These are phyloP conservation scores for Boleophthalmus pectinirostris DNA, from an alignment of 2,113 vertebrate genomes.

Conservation along the genomic window DNA sequence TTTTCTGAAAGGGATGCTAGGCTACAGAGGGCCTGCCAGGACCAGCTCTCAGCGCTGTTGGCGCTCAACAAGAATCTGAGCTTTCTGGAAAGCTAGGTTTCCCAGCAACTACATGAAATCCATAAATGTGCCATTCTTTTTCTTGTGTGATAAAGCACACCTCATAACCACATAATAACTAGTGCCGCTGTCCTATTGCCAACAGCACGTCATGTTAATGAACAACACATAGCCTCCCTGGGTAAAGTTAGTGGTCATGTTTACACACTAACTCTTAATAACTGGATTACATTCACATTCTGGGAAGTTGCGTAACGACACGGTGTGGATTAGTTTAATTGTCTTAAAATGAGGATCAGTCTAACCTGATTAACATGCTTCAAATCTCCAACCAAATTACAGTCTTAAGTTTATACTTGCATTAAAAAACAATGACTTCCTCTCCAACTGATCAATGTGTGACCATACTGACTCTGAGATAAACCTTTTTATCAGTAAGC, in stretches of 20 bases:
- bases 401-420: not conserved
- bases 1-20: conserved; percentile 38
- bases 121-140: conserved; percentile 14
- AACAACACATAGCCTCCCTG: not conserved
- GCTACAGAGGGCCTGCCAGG: conserved; percentile 37
- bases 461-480: not conserved
- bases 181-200: not conserved
- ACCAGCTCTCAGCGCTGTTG: conserved; percentile 32
- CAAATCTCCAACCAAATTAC: not conserved
- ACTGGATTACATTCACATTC: conserved; percentile 24
- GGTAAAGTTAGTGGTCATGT: not conserved
- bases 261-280: conserved; percentile 3
- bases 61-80: conserved; percentile 31
- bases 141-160: conserved; percentile 12
- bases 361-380: conserved; percentile 25
- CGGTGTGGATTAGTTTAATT: conserved; percentile 21
- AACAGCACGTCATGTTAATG: not conserved
- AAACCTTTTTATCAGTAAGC: not conserved
- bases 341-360: conserved; percentile 17
- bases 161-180: not conserved
- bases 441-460: not conserved
- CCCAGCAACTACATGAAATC: conserved; percentile 40
- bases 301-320: conserved; percentile 5
- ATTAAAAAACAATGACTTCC: not conserved
- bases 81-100: conserved; percentile 27